phyloP scores from a whole-genome alignment of 2,888 invertebrate species.

The Merodon equestris region DNA sequence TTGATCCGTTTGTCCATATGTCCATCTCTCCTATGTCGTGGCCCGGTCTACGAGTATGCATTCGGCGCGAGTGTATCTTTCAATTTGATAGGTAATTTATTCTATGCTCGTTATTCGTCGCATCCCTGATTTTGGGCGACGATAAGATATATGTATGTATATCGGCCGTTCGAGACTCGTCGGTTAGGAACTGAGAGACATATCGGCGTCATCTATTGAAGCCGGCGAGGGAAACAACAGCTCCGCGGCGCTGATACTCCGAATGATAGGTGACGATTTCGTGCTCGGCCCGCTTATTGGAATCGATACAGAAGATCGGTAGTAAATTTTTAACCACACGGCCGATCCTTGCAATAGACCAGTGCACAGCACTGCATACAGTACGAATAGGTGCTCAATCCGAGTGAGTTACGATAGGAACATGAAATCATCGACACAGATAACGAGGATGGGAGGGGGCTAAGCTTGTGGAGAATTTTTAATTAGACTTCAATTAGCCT shows the following conservation, averaged over 20 bases:
- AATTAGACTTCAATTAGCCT: conserved; percentile 66
- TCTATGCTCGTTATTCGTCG: conserved; percentile 66
- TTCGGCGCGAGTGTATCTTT: conserved; percentile 18
- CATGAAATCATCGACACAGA: background rate
- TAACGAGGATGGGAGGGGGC: conserved; percentile 10
- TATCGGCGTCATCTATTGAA: conserved; percentile 77
- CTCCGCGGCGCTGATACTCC: conserved; percentile 29
- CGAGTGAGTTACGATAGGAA: conserved; percentile 29
- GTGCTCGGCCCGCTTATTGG: conserved; percentile 47
- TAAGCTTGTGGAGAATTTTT: conserved; percentile 39
- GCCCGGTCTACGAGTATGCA: conserved; percentile 23
- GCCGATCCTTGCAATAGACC: conserved; percentile 40
- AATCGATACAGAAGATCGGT: conserved; percentile 49
- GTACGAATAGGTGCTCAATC: too few species aligned
- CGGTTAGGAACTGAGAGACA: conserved; percentile 73
- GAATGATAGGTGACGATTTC: conserved; percentile 61
- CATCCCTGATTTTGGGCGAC: conserved; percentile 68
- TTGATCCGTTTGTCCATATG: conserved; percentile 1
- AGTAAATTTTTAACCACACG: background rate
- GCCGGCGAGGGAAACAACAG: conserved; percentile 67
- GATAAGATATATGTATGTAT: conserved; percentile 56
- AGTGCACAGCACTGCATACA: conserved; percentile 1
- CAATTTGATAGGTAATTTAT: conserved; percentile 66
- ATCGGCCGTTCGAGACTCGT: conserved; percentile 3
- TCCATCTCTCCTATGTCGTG: too few species aligned